Evolutionary conservation across 2,797 vertebrate genomes (phyloP).

Genomic region (Lepilemur ruficaudatus): DNA sequence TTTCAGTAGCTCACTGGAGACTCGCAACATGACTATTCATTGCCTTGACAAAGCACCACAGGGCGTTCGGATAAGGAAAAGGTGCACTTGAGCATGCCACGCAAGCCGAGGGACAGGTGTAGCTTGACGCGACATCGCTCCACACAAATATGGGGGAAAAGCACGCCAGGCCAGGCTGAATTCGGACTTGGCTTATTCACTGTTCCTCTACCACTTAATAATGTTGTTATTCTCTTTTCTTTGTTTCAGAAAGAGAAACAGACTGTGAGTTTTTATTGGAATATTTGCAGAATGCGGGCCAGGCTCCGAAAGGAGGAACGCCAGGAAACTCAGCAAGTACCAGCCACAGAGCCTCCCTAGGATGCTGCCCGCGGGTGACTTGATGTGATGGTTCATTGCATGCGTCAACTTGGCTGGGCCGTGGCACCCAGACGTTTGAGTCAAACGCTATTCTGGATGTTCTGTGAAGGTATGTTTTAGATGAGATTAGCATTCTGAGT

Average conservation of each 20-base stretch:
- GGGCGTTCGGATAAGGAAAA: not conserved
- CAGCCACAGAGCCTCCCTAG: not conserved
- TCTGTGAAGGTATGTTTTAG: not conserved
- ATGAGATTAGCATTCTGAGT: not conserved
- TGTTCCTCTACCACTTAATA: not conserved
- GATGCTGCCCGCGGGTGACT: accelerated
- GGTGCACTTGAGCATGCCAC: not conserved
- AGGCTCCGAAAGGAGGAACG: not conserved
- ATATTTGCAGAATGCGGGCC: not conserved
- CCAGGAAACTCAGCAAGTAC: not conserved
- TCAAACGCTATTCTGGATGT: not conserved
- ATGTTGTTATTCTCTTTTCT: not conserved
- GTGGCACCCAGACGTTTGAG: not conserved
- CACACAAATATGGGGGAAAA: not conserved
- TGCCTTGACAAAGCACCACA: not conserved
- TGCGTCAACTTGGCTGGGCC: not conserved
- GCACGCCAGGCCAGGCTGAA: accelerated
- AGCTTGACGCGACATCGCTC: not conserved
- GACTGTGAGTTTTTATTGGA: not conserved
- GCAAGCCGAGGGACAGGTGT: not conserved
- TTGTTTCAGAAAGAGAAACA: not conserved
- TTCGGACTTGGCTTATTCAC: not conserved
- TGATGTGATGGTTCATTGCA: accelerated
- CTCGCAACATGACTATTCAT: not conserved
- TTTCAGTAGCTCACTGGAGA: not conserved